Conservation (phyloP, 2,113 vertebrate genomes). For the Raja brachyura region DNA sequence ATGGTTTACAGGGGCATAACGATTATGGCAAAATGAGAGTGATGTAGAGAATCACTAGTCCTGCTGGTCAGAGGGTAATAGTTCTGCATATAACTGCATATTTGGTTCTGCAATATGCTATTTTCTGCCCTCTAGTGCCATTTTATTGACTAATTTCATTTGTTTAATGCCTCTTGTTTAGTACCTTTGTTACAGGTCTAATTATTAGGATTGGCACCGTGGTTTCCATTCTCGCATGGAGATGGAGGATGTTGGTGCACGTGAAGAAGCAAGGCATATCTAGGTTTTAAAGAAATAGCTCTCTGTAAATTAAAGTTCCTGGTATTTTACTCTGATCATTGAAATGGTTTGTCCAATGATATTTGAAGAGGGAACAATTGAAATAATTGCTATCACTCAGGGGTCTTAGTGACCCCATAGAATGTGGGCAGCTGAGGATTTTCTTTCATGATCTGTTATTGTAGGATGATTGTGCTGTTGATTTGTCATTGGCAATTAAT, state of each 20-base stretch:
- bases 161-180: neutral
- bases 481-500: neutral
- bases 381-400: neutral
- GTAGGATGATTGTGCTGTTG: neutral
- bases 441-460: neutral
- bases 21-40: neutral
- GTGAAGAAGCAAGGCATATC: neutral
- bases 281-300: neutral
- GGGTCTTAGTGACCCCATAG: neutral
- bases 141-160: slow-evolving; percentile 10
- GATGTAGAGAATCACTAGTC: neutral
- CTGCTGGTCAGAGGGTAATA: neutral
- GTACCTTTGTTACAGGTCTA: neutral
- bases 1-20: neutral
- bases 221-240: neutral
- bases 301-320: neutral
- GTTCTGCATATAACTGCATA: neutral
- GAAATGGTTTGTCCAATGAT: neutral
- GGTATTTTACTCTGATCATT: neutral
- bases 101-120: neutral
- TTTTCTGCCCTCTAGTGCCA: neutral
- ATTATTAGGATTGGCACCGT: neutral
- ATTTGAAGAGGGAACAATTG: neutral
- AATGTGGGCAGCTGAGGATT: neutral
- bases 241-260: neutral